Conservation (phyloP, 2,888 invertebrate genomes). For the Ennomos erosarius region DNA sequence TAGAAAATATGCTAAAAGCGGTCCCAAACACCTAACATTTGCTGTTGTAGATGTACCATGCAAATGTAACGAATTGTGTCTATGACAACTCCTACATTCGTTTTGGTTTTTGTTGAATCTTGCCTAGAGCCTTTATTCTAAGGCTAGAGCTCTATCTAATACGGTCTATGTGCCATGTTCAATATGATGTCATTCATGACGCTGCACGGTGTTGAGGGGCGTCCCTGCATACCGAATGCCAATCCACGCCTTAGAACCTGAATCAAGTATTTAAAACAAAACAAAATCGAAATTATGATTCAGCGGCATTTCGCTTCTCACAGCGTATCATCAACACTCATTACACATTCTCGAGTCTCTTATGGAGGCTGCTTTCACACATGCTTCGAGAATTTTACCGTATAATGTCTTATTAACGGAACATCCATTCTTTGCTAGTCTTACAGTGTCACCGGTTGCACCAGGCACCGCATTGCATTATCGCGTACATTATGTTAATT, state of each 20-base stretch:
- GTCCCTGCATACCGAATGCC: slow-evolving; percentile 25
- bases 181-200: too few species aligned
- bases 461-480: slow-evolving; percentile 33
- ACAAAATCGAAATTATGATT: slow-evolving; percentile 36
- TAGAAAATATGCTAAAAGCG: slow-evolving; percentile 5
- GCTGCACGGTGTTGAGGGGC: background rate
- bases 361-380: slow-evolving; percentile 25
- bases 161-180: too few species aligned
- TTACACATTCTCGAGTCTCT: slow-evolving; percentile 27
- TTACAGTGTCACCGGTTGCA: slow-evolving; percentile 10
- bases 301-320: slow-evolving; percentile 27
- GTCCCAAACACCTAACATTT: background rate
- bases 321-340: slow-evolving; percentile 32
- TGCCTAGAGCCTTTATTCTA: too few species aligned
- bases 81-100: too few species aligned
- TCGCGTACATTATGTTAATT: slow-evolving; percentile 48
- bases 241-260: slow-evolving; percentile 27
- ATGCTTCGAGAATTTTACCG: slow-evolving; percentile 16
- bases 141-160: too few species aligned
- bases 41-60: background rate
- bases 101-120: too few species aligned
- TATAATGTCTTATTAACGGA: slow-evolving; percentile 13
- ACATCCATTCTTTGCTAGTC: slow-evolving; percentile 6
- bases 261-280: slow-evolving; percentile 38
- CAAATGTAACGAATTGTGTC: too few species aligned